Percentiles rank a stretch among this genome's conserved stretches.
phyloP scores from a whole-genome alignment of 2,797 vertebrate genomes.

The Crenichthys baileyi region DNA sequence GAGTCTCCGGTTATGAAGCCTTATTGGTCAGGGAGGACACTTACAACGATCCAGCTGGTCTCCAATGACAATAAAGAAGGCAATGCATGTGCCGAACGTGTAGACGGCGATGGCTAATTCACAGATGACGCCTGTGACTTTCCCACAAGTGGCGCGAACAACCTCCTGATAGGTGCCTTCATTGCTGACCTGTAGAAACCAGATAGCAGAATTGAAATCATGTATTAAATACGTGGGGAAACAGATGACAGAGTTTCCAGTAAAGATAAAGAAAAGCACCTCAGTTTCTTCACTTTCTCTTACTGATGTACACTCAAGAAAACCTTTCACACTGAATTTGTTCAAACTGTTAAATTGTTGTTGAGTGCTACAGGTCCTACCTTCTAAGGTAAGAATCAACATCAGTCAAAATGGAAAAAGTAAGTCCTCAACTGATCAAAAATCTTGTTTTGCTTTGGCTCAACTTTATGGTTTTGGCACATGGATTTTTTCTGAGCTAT shows the following conservation, averaged over 20 bases:
- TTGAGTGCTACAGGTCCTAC: background rate
- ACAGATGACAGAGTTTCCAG: background rate
- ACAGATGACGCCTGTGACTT: constrained; percentile 87
- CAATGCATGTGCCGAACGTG: constrained; percentile 97
- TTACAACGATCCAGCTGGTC: constrained; percentile 97
- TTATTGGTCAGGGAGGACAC: constrained; percentile 48
- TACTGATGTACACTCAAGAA: too few species aligned
- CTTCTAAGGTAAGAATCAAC: background rate
- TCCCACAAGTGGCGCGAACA: constrained; percentile 93
- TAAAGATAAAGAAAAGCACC: too few species aligned
- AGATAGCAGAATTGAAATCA: background rate
- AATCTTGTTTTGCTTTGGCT: background rate
- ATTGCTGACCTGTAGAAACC: constrained; percentile 84
- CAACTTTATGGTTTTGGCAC: background rate
- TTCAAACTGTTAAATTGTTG: background rate
- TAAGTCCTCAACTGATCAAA: background rate
- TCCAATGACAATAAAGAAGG: constrained; percentile 98
- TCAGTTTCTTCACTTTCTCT: too few species aligned
- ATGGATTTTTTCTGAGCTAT: constrained; percentile 11
- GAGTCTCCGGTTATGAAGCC: background rate
- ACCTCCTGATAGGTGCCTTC: constrained; percentile 97
- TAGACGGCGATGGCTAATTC: constrained; percentile 93
- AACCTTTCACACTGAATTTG: background rate
- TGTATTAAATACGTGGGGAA: background rate
- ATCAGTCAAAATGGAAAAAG: background rate